Conservation (phyloP, 2,888 invertebrate genomes). For the Tortricodes alternella region DNA sequence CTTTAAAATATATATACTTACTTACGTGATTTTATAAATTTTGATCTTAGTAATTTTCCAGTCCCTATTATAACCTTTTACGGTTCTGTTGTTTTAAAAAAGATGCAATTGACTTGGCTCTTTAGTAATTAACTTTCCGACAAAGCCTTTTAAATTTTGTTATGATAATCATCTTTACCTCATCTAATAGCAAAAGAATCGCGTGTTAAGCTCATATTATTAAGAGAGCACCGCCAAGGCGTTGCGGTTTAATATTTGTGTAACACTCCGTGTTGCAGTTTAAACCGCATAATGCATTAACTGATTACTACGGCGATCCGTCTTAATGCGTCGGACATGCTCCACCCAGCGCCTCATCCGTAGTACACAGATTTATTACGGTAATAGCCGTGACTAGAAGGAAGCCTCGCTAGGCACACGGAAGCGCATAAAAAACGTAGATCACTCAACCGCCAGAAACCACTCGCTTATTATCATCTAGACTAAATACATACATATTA, state of each 20-base stretch:
- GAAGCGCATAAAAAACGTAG: no score
- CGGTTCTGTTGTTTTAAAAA: no score
- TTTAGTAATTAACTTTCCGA: no score
- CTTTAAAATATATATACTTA: no score
- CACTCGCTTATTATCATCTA: no score
- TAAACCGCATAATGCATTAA: slow-evolving; percentile 77
- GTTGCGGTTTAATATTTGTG: slow-evolving; percentile 55
- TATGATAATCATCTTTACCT: background rate
- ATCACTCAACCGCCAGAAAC: no score
- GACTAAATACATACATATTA: no score
- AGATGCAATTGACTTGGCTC: no score
- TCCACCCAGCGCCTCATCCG: slow-evolving; percentile 56
- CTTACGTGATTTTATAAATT: no score
- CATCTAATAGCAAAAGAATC: background rate
- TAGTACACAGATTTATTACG: slow-evolving; percentile 9
- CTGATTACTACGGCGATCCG: slow-evolving; percentile 75
- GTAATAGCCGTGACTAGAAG: background rate
- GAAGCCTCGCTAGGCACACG: no score
- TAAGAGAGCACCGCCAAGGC: background rate
- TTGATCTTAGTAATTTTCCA: no score
- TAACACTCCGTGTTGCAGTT: slow-evolving; percentile 56
- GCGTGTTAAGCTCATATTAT: slow-evolving; percentile 2
- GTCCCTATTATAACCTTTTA: no score
- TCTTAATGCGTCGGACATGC: slow-evolving; percentile 67
- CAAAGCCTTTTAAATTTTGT: background rate